Base-by-base conservation (phyloP, 2,797 vertebrate genomes). In the Hippoglossus hippoglossus region DNA sequence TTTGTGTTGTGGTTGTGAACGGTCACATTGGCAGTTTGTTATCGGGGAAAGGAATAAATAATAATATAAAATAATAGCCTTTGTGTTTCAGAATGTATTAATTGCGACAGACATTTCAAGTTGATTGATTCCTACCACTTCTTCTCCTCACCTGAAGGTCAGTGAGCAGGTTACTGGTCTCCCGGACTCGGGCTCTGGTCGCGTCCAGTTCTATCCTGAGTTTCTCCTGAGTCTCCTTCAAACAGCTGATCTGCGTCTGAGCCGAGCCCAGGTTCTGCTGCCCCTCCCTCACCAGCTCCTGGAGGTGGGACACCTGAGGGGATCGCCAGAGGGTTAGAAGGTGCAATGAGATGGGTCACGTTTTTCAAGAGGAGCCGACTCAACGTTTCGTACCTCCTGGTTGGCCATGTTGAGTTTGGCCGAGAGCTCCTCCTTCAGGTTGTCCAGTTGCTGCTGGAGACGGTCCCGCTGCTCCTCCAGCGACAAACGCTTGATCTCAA, bases 221-320 rank as follows among this genome's bases (percentile, higher is more conserved):
- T 61, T 97, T 97, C 84, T 97, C 96, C 86, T 98, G 97, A 26
- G 96, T 95, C 73, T 98, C 96, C 67, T 96, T 97, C 84, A 99
- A 95, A 83, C 93, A 96, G 75, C 85, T 91, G 85, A 99, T 98
- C 86, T 98, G 96, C 1, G 93, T 96, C 84, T 98, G 97, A 0
- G 98, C 96, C 16, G 96, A 96, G 8, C 93, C 92, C 52, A 98
- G 91, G 55, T 96, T 97, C 89, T 97, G 96, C 56, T 99, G 95
- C 3, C 96, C 95, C 88, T 98, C 96, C 82, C 94, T 94, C 78
- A 99, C 95, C 57, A 97, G 87, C 75, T 98, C 97, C 90, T 98
- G 97, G 34, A 99, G 93, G 68, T 95, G 96, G 73, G 93, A 94
- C 83, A 99, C 95, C 98, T 99, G 81, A 15, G 56, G 56, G 63